Conservation (phyloP, 2,113 vertebrate genomes). For the Poicephalus meyeri region DNA sequence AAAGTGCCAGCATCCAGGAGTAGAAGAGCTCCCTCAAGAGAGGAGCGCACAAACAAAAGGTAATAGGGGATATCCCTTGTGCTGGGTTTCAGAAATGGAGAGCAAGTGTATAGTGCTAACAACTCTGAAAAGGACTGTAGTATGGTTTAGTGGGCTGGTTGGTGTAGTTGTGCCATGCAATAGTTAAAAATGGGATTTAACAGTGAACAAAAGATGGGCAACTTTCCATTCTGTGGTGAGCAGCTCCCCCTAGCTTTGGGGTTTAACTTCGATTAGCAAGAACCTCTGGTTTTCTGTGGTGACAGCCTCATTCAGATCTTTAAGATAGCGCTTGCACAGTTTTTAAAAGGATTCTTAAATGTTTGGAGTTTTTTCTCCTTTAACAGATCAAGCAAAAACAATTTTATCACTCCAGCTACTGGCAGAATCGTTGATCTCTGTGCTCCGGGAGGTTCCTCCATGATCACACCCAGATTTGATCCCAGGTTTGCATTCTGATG, state of each 20-base stretch:
- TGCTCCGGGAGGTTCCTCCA: constrained; percentile 61
- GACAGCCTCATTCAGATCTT: not conserved
- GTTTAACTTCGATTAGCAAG: not conserved
- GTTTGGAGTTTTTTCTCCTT: not conserved
- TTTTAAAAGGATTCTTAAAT: not conserved
- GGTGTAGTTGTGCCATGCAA: fast-evolving
- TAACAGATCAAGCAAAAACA: constrained; percentile 64
- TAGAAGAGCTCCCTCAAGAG: not conserved
- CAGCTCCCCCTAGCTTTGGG: not conserved
- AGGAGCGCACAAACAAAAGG: constrained; percentile 26
- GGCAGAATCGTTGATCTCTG: constrained; percentile 38
- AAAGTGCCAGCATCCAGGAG: not conserved
- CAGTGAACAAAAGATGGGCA: not conserved
- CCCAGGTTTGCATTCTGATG: constrained; percentile 60
- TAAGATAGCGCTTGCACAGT: not conserved
- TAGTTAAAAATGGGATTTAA: not conserved
- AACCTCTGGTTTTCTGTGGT: not conserved
- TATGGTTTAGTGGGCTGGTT: fast-evolving
- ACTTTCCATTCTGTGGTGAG: not conserved
- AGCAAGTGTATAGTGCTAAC: not conserved
- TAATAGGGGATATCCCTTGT: not conserved
- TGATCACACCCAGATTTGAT: constrained; percentile 71
- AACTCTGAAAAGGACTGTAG: not conserved
- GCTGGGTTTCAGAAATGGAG: not conserved
- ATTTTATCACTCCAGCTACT: constrained; percentile 65